These are phyloP conservation scores for Amorpha juglandis DNA, from an alignment of 2,888 invertebrate genomes.

Conservation along the genomic window DNA sequence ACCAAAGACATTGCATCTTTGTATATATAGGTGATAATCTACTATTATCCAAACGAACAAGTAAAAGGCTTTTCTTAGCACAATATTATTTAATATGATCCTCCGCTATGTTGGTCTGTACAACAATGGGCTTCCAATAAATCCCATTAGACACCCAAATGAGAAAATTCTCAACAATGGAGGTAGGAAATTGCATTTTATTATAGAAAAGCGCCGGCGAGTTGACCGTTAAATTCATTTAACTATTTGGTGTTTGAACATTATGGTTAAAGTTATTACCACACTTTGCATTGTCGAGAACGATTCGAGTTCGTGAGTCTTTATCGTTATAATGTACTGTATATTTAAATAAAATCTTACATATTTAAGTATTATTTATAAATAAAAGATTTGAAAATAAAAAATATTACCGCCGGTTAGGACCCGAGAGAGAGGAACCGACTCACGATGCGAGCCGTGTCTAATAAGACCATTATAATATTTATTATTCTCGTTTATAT, in stretches of 20 bases:
- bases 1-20: too few relatives aligned
- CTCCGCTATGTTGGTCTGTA: slow-evolving; percentile 10
- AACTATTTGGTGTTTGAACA: slow-evolving; percentile 32
- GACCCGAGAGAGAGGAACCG: too few relatives aligned
- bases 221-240: slow-evolving; percentile 35
- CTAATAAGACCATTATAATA: too few relatives aligned
- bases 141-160: slow-evolving; percentile 28
- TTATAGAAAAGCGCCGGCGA: slow-evolving; percentile 32
- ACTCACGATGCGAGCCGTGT: too few relatives aligned
- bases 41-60: too few relatives aligned
- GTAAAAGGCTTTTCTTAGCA: neutral
- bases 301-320: neutral
- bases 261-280: slow-evolving; percentile 22
- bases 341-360: too few relatives aligned
- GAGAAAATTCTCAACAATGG: slow-evolving; percentile 34
- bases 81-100: neutral
- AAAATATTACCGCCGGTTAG: too few relatives aligned
- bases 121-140: slow-evolving; percentile 21
- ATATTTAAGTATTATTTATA: too few relatives aligned
- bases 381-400: too few relatives aligned
- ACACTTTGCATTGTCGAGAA: neutral
- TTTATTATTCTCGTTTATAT: too few relatives aligned
- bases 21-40: too few relatives aligned
- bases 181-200: slow-evolving; percentile 38
- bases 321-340: too few relatives aligned